phyloP scores from a whole-genome alignment of 2,888 invertebrate species.

The Andricus quercusramuli region DNA sequence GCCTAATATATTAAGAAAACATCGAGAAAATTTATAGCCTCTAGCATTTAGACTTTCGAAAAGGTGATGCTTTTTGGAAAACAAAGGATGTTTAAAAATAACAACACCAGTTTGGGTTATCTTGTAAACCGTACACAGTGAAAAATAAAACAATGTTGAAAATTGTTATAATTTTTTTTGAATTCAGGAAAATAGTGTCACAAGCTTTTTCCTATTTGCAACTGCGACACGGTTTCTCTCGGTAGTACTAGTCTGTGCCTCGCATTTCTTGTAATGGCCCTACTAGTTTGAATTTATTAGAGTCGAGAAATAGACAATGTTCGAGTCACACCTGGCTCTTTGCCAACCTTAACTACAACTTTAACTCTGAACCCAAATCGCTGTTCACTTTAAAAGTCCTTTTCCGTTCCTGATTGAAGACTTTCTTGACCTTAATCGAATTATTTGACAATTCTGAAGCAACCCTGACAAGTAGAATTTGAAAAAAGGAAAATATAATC shows the following conservation, averaged over 20 bases:
- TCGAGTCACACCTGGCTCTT: constrained; percentile 31
- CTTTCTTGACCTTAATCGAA: constrained; percentile 14
- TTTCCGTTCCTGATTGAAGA: background rate
- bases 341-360: constrained; percentile 12
- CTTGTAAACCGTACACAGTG: too few relatives aligned
- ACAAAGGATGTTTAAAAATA: too few relatives aligned
- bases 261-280: constrained; percentile 12
- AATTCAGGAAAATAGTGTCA: background rate
- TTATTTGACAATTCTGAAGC: constrained; percentile 1
- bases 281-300: constrained; percentile 35
- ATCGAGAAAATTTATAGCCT: too few relatives aligned
- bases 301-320: constrained; percentile 1
- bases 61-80: too few relatives aligned
- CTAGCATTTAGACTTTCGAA: too few relatives aligned
- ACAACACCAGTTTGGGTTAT: too few relatives aligned
- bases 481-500: background rate
- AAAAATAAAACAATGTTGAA: too few relatives aligned
- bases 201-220: background rate
- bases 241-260: constrained; percentile 12
- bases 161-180: too few relatives aligned
- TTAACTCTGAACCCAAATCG: constrained; percentile 15
- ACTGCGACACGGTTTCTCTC: constrained; percentile 24
- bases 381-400: constrained; percentile 10
- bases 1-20: too few relatives aligned
- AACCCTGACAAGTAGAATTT: background rate